Percentiles rank a stretch among this genome's conserved stretches.
Conservation (phyloP, 2,797 vertebrate species). For the Tadarida brasiliensis region DNA sequence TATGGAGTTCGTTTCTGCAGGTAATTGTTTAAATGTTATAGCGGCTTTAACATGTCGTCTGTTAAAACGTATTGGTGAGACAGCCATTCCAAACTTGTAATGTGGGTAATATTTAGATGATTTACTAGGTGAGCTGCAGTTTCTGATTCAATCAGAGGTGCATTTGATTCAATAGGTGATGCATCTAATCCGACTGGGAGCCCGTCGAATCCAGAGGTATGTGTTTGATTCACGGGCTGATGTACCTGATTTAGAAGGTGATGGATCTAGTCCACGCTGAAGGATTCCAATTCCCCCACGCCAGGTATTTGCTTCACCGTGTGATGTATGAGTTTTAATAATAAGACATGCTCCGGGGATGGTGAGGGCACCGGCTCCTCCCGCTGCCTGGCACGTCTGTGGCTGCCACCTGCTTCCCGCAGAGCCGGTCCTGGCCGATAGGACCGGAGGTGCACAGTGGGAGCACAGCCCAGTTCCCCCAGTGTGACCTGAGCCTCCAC, state of each 20-base stretch:
- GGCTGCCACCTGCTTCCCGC: conserved; percentile 67
- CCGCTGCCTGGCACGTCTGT: conserved; percentile 69
- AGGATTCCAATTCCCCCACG: conserved; percentile 86
- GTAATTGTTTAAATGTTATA: conserved; percentile 89
- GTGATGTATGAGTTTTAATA: conserved; percentile 89
- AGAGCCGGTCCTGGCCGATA: conserved; percentile 52
- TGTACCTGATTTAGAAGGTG: conserved; percentile 90
- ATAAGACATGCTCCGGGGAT: conserved; percentile 83
- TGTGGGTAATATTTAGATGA: conserved; percentile 89
- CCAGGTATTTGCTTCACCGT: conserved; percentile 85
- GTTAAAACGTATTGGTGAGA: conserved; percentile 87
- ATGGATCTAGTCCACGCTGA: conserved; percentile 88
- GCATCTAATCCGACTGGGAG: conserved; percentile 86
- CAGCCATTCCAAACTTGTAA: conserved; percentile 84
- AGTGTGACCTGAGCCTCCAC: conserved; percentile 80
- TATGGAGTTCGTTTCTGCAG: conserved; percentile 83
- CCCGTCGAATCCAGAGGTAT: conserved; percentile 87
- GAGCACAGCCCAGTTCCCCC: conserved; percentile 75
- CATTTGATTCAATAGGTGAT: conserved; percentile 89
- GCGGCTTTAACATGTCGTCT: conserved; percentile 88
- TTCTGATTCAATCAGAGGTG: conserved; percentile 89
- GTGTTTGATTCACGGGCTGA: conserved; percentile 89
- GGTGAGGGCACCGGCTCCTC: conserved; percentile 80
- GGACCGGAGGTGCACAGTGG: conserved; percentile 73
- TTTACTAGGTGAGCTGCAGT: conserved; percentile 87